These are phyloP conservation scores for Diceros bicornis DNA, from an alignment of 2,797 vertebrate genomes.

Conservation along the genomic window DNA sequence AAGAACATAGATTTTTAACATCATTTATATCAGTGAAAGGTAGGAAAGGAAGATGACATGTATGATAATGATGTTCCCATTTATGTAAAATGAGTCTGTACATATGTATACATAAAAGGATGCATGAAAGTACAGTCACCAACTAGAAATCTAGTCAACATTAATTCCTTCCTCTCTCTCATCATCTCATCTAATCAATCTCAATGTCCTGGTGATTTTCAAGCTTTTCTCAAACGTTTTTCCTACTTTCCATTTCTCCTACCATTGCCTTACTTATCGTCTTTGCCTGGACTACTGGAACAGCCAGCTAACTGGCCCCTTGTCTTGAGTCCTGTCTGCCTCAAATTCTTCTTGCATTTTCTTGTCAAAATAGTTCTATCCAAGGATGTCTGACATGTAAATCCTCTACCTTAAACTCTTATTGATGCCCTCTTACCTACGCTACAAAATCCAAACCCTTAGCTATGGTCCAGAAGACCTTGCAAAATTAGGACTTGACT, in stretches of 20 bases:
- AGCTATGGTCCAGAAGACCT: background rate
- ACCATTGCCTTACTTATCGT: background rate
- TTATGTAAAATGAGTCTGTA: background rate
- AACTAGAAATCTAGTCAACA: background rate
- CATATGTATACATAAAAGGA: background rate
- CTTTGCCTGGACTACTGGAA: background rate
- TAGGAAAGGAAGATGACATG: background rate
- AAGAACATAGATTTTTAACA: slow-evolving; percentile 10
- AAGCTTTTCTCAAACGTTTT: slow-evolving; percentile 11
- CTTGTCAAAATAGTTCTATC: background rate
- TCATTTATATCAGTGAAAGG: background rate
- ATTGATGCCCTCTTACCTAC: background rate
- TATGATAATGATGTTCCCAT: background rate
- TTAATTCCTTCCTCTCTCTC: background rate
- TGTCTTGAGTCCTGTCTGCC: background rate
- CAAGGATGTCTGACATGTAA: background rate
- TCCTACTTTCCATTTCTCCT: background rate
- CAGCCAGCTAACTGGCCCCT: background rate
- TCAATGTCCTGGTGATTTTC: slow-evolving; percentile 28
- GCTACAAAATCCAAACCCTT: background rate
- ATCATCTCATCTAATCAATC: background rate
- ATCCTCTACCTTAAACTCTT: background rate
- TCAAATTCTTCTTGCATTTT: background rate
- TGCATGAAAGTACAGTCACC: background rate
- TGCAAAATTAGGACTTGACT: background rate